phyloP scores from a whole-genome alignment of 2,888 invertebrate genomes.

The Scelioninae gen. 1 region DNA sequence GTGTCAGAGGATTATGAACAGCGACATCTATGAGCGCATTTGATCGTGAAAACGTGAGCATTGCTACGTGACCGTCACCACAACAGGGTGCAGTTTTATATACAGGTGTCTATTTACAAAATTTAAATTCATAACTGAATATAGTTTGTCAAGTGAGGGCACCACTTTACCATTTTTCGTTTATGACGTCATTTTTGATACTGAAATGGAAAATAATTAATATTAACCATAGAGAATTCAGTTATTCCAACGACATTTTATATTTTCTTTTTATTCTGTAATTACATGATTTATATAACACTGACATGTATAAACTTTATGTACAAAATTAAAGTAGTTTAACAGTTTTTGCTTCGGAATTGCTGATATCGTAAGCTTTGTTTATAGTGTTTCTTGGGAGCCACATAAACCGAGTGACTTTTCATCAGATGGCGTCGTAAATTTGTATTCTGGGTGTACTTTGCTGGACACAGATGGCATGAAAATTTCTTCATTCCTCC shows the following conservation, averaged over 20 bases:
- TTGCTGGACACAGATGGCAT: constrained; percentile 77
- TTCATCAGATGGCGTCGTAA: constrained; percentile 47
- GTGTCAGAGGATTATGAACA: constrained; percentile 1
- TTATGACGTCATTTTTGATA: no score
- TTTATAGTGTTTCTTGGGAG: constrained; percentile 29
- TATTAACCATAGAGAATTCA: not conserved
- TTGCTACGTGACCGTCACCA: constrained; percentile 1
- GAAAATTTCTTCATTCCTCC: constrained; percentile 77
- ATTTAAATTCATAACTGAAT: not conserved
- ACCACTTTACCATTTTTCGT: no score
- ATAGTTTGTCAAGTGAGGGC: no score
- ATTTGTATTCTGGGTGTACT: constrained; percentile 71
- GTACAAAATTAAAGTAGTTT: no score
- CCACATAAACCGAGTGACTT: constrained; percentile 31
- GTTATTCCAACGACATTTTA: no score
- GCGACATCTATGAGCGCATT: not conserved
- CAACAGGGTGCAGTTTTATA: constrained; percentile 5
- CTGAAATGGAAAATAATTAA: not conserved
- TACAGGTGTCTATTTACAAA: constrained; percentile 15
- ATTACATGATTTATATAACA: no score
- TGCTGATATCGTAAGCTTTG: not conserved
- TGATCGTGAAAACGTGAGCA: not conserved
- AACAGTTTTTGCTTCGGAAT: no score
- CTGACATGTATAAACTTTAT: no score
- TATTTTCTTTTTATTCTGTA: no score